Conservation (phyloP, 2,888 invertebrate species). For the Athrips mouffetella region DNA sequence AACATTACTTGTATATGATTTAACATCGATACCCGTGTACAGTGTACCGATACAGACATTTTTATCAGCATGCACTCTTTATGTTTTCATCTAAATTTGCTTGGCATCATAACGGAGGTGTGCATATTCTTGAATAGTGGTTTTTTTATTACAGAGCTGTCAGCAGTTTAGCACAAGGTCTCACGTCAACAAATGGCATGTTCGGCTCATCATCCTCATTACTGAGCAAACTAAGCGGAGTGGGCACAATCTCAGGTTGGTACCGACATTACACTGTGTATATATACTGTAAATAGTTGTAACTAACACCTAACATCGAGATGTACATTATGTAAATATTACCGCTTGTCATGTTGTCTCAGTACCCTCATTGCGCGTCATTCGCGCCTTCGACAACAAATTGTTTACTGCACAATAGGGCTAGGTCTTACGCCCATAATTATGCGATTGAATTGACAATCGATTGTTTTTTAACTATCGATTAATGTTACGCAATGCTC, state of each 20-base stretch:
- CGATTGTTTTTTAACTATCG: neutral
- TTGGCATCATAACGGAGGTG: constrained; percentile 1
- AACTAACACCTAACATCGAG: neutral
- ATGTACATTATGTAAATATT: constrained; percentile 19
- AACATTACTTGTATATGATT: constrained; percentile 17
- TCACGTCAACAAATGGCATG: constrained; percentile 84
- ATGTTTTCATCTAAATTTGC: constrained; percentile 9
- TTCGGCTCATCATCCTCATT: constrained; percentile 87
- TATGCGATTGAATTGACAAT: neutral
- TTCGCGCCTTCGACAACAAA: neutral
- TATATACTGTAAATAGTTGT: constrained; percentile 8
- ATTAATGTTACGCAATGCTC: neutral
- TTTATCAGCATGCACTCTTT: constrained; percentile 16
- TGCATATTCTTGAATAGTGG: constrained; percentile 35
- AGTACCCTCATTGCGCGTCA: neutral
- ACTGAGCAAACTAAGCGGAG: constrained; percentile 74
- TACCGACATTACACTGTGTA: constrained; percentile 27
- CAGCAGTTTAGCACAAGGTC: constrained; percentile 76
- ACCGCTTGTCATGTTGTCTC: neutral
- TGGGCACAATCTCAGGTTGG: constrained; percentile 73
- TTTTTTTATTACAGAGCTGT: constrained; percentile 70
- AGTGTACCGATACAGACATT: constrained; percentile 18
- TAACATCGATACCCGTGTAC: constrained; percentile 16
- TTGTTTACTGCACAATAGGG: neutral
- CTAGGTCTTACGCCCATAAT: neutral